These are phyloP conservation scores for Varanus salvator DNA, from an alignment of 2,113 vertebrate genomes.

Conservation along the genomic window DNA sequence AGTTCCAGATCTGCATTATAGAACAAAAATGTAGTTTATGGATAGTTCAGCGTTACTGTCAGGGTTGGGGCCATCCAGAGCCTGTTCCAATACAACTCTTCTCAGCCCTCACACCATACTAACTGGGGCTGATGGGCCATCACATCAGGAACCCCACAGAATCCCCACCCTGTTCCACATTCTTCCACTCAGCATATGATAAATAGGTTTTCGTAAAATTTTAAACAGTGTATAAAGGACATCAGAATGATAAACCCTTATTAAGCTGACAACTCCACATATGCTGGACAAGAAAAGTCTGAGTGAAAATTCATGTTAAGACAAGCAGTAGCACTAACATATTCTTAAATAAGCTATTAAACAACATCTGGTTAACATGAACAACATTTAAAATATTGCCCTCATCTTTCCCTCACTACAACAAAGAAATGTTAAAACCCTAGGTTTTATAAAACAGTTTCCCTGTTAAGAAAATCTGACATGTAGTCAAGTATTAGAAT, in stretches of 20 bases:
- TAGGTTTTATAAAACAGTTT: slow-evolving; percentile 18
- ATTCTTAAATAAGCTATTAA: slow-evolving; percentile 58
- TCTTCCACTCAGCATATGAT: slow-evolving; percentile 70
- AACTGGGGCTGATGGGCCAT: too few species aligned
- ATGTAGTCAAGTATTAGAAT: background rate
- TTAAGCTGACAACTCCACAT: slow-evolving; percentile 73
- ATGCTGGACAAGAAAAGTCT: slow-evolving; percentile 66
- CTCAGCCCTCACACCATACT: too few species aligned
- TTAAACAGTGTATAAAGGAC: slow-evolving; percentile 64
- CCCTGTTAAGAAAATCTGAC: slow-evolving; percentile 30
- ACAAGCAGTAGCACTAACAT: slow-evolving; percentile 52
- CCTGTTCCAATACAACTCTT: too few species aligned
- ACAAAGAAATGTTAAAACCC: background rate
- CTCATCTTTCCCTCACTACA: background rate
- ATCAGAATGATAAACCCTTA: slow-evolving; percentile 70
- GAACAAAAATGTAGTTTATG: slow-evolving; percentile 44
- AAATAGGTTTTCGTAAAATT: slow-evolving; percentile 54
- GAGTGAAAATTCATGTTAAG: slow-evolving; percentile 49
- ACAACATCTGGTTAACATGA: slow-evolving; percentile 72
- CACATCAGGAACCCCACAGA: background rate
- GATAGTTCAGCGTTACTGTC: background rate
- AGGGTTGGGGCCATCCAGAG: background rate
- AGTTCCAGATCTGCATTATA: slow-evolving; percentile 33
- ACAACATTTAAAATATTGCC: slow-evolving; percentile 45
- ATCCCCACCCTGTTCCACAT: slow-evolving; percentile 29